Conservation (phyloP, 2,888 invertebrate species). For the Eupithecia insigniata region DNA sequence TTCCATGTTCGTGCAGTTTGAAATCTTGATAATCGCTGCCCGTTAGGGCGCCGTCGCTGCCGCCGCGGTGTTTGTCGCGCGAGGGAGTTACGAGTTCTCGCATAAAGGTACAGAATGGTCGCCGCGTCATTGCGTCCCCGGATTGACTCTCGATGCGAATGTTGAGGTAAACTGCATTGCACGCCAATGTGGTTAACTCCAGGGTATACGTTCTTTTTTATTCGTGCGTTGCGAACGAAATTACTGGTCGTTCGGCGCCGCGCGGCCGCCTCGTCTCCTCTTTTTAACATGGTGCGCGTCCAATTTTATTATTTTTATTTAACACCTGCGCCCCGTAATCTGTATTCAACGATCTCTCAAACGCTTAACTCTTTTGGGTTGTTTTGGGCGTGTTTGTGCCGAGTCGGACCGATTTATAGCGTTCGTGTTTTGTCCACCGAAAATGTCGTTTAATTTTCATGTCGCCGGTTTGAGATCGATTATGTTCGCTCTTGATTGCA, state of each 20-base stretch:
- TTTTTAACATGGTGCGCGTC: slow-evolving; percentile 74
- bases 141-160: slow-evolving; percentile 69
- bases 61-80: slow-evolving; percentile 39
- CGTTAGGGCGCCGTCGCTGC: slow-evolving; percentile 60
- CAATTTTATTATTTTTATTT: slow-evolving; percentile 84
- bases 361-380: slow-evolving; percentile 83
- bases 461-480: slow-evolving; percentile 77
- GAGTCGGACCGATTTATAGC: slow-evolving; percentile 74
- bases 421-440: slow-evolving; percentile 71
- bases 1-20: slow-evolving; percentile 44
- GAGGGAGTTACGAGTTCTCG: slow-evolving; percentile 54
- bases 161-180: slow-evolving; percentile 56
- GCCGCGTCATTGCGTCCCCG: slow-evolving; percentile 50
- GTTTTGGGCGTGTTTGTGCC: slow-evolving; percentile 76
- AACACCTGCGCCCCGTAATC: slow-evolving; percentile 83
- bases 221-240: slow-evolving; percentile 75
- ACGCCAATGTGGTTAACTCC: slow-evolving; percentile 63
- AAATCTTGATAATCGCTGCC: slow-evolving; percentile 56
- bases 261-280: slow-evolving; percentile 74
- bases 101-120: slow-evolving; percentile 68
- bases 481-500: slow-evolving; percentile 71
- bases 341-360: slow-evolving; percentile 81
- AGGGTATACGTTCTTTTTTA: slow-evolving; percentile 73
- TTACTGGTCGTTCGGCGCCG: slow-evolving; percentile 79
- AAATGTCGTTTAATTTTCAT: slow-evolving; percentile 81